Conservation (phyloP, 2,888 invertebrate species). For the Poecilus cupreus region DNA sequence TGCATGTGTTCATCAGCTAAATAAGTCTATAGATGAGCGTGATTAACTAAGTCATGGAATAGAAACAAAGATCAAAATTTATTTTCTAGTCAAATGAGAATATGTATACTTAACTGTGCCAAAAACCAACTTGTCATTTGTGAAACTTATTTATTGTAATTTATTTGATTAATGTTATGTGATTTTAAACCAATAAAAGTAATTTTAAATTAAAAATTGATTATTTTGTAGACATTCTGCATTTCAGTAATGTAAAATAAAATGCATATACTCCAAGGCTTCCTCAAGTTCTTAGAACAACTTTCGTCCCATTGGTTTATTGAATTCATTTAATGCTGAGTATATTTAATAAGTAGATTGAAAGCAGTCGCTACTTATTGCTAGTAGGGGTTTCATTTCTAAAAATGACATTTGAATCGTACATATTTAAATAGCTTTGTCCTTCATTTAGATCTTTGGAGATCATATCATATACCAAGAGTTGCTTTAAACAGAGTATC, state of each 20-base stretch:
- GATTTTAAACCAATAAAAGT: neutral
- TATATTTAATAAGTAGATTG: no score
- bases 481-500: no score
- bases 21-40: neutral
- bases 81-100: conserved; percentile 6
- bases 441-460: no score
- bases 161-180: neutral
- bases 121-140: conserved; percentile 44
- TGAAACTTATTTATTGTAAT: conserved; percentile 25
- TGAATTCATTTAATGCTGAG: no score
- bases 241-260: neutral
- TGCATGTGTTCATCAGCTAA: conserved; percentile 73
- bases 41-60: conserved; percentile 52
- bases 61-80: neutral
- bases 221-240: neutral
- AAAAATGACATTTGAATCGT: no score
- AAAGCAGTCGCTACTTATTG: no score
- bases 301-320: no score
- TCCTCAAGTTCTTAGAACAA: no score
- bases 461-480: no score
- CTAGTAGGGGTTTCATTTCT: no score
- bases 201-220: neutral
- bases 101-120: conserved; percentile 28
- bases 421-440: no score
- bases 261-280: neutral